These are phyloP conservation scores for Lochmaea crataegi DNA, from an alignment of 2,888 invertebrate species.

Conservation along the genomic window DNA sequence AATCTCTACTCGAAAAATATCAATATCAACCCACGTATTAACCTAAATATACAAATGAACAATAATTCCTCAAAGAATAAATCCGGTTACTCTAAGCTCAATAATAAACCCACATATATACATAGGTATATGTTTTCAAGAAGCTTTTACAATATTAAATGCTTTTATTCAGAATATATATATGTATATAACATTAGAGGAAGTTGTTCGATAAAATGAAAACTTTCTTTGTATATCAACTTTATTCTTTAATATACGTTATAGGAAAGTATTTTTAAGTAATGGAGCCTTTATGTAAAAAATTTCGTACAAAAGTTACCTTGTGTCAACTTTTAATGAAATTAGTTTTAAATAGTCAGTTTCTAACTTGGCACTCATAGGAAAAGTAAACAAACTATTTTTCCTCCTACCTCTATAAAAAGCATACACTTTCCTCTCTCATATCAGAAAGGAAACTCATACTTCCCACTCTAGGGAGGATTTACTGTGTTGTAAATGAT, in stretches of 20 bases:
- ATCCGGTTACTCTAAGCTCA: not conserved
- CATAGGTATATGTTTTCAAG: slow-evolving; percentile 19
- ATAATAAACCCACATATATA: slow-evolving; percentile 17
- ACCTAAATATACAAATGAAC: not conserved
- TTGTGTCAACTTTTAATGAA: slow-evolving; percentile 28
- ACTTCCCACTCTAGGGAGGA: too few relatives aligned
- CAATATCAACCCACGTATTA: not conserved
- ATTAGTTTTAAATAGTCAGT: slow-evolving; percentile 21
- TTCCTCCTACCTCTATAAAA: too few relatives aligned
- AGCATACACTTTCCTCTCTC: too few relatives aligned
- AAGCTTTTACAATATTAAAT: slow-evolving; percentile 34
- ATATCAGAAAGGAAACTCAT: too few relatives aligned
- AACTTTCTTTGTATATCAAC: slow-evolving; percentile 28
- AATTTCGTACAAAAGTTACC: slow-evolving; percentile 13
- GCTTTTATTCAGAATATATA: slow-evolving; percentile 14
- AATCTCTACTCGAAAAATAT: too few relatives aligned
- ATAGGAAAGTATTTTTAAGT: slow-evolving; percentile 24
- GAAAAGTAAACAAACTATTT: too few relatives aligned
- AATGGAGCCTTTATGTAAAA: slow-evolving; percentile 20
- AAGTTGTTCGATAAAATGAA: slow-evolving; percentile 19
- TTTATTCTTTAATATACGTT: slow-evolving; percentile 24
- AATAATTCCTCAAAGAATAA: slow-evolving; percentile 7
- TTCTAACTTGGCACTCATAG: not conserved
- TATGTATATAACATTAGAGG: slow-evolving; percentile 14
- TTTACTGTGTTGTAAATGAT: too few relatives aligned